These are phyloP conservation scores for Centropus bengalensis DNA, from an alignment of 2,113 vertebrate species.

Conservation along the genomic window DNA sequence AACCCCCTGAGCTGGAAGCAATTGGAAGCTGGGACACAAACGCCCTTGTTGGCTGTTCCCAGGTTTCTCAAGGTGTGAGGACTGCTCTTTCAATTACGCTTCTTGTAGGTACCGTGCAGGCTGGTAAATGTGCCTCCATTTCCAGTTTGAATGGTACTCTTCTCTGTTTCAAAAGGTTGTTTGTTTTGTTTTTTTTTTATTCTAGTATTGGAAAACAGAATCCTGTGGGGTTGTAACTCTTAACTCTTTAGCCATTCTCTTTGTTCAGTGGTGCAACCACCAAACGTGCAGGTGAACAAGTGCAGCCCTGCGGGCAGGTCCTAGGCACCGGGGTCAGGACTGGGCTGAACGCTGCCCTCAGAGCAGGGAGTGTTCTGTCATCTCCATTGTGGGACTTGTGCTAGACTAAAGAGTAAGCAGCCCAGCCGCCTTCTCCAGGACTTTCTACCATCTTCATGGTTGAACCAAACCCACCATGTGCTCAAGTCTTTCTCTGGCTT, in stretches of 20 bases:
- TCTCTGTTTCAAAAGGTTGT: background rate
- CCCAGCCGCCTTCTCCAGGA: background rate
- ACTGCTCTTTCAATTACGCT: background rate
- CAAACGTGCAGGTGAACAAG: background rate
- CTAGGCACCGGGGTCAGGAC: background rate
- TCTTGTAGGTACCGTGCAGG: background rate
- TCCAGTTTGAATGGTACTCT: background rate
- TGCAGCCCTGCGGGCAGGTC: background rate
- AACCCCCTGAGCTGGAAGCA: background rate
- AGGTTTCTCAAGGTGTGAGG: background rate
- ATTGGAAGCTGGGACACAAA: background rate
- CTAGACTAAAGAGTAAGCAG: background rate
- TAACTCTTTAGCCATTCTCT: background rate
- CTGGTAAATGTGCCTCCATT: background rate
- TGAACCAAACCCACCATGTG: background rate
- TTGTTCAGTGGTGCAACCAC: background rate
- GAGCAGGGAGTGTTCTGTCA: background rate
- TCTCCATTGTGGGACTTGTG: accelerated
- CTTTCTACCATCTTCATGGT: background rate
- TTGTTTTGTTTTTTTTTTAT: background rate
- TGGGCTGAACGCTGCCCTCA: background rate
- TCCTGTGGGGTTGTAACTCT: background rate
- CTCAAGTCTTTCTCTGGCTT: background rate
- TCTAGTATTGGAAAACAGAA: background rate
- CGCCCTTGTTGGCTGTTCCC: accelerated